Conservation (phyloP, 2,888 invertebrate genomes). For the Ormia ochracea region DNA sequence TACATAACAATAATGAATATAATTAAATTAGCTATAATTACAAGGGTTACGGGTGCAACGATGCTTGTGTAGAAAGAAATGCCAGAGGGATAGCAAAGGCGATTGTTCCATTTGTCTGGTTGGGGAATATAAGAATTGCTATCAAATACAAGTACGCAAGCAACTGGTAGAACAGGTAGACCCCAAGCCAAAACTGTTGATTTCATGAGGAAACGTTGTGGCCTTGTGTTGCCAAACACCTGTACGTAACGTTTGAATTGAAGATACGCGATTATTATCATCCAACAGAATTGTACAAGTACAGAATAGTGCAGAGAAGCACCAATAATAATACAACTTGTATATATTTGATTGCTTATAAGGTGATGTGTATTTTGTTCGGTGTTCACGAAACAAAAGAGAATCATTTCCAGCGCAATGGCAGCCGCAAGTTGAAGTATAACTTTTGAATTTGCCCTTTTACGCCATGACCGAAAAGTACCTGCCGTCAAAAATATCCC, state of each 20-base stretch:
- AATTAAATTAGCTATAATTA: conserved; percentile 78
- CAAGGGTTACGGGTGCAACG: conserved; percentile 78
- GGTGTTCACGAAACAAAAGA: conserved; percentile 73
- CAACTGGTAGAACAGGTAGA: conserved; percentile 79
- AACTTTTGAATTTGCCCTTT: conserved; percentile 82
- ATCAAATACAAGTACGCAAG: conserved; percentile 77
- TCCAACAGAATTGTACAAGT: conserved; percentile 84
- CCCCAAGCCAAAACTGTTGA: conserved; percentile 82
- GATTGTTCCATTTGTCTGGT: conserved; percentile 64
- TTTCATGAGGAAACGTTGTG: conserved; percentile 81
- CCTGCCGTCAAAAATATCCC: conserved; percentile 80
- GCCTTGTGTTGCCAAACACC: conserved; percentile 79
- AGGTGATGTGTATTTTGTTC: conserved; percentile 70
- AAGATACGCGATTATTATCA: conserved; percentile 82
- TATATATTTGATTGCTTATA: conserved; percentile 69
- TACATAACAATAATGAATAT: conserved; percentile 79
- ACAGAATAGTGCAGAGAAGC: conserved; percentile 82
- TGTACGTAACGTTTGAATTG: conserved; percentile 83
- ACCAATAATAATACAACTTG: conserved; percentile 80
- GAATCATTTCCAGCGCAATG: conserved; percentile 80
- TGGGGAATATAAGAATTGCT: conserved; percentile 77
- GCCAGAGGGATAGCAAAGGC: conserved; percentile 79
- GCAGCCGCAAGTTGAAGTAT: conserved; percentile 81
- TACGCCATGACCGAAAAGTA: conserved; percentile 80
- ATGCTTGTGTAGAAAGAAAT: conserved; percentile 78